phyloP scores from a whole-genome alignment of 1,140 invertebrate species.

The Eriosoma lanigerum region DNA sequence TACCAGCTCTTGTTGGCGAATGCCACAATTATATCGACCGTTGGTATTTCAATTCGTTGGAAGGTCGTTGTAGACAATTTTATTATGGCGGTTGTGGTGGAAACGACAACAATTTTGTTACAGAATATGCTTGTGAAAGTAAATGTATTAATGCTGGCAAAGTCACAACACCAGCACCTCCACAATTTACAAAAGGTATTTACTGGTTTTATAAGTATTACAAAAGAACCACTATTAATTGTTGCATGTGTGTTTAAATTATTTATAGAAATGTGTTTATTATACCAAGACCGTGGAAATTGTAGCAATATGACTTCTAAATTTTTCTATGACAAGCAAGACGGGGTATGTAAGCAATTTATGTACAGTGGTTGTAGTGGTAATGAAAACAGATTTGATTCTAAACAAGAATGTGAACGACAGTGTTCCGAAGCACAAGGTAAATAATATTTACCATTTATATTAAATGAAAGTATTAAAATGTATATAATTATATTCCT shows the following conservation, averaged over 20 bases:
- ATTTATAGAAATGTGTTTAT: conserved; percentile 71
- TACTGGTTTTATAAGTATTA: no score
- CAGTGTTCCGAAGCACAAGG: conserved; percentile 73
- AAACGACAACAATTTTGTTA: conserved; percentile 78
- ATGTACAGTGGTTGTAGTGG: conserved; percentile 80
- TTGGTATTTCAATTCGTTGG: conserved; percentile 83
- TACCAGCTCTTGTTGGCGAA: conserved; percentile 74
- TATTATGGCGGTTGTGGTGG: conserved; percentile 81
- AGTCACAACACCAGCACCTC: background rate
- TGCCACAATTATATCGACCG: conserved; percentile 75
- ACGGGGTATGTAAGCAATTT: conserved; percentile 81
- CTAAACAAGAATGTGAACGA: conserved; percentile 74
- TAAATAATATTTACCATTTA: conserved; percentile 56
- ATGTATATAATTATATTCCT: background rate
- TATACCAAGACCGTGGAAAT: conserved; percentile 68
- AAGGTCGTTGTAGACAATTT: conserved; percentile 72
- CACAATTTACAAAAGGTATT: conserved; percentile 32
- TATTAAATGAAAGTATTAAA: background rate
- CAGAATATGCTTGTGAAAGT: conserved; percentile 67
- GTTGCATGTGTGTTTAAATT: background rate
- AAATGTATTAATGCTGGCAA: conserved; percentile 62
- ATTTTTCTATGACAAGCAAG: conserved; percentile 77
- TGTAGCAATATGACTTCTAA: conserved; percentile 65
- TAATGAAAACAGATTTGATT: conserved; percentile 83
- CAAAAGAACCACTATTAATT: no score